Evolutionary conservation across 1,140 invertebrate genomes (phyloP).

Genomic region (Pseudachorutes palmiensis): DNA sequence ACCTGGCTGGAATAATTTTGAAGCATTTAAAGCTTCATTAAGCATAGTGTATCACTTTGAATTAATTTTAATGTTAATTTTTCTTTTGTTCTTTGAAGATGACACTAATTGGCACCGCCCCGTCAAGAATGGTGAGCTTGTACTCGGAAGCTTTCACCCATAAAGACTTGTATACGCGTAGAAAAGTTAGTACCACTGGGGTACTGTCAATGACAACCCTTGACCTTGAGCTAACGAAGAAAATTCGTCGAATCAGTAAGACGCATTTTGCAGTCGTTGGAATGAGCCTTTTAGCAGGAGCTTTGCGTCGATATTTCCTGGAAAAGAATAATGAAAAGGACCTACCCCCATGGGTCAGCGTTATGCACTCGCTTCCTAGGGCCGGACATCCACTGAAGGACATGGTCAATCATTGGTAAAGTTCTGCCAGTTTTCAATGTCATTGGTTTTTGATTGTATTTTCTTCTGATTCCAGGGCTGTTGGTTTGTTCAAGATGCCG

Average conservation of each 20-base stretch:
- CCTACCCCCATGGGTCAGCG: slow-evolving; percentile 20
- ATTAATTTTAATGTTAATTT: background rate
- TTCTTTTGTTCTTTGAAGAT: slow-evolving; percentile 16
- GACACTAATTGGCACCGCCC: slow-evolving; percentile 12
- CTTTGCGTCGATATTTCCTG: slow-evolving; percentile 25
- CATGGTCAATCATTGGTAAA: slow-evolving; percentile 36
- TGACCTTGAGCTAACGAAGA: slow-evolving; percentile 22
- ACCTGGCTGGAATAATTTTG: no score
- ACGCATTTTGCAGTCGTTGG: slow-evolving; percentile 37
- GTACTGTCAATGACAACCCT: slow-evolving; percentile 29
- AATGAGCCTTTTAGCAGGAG: slow-evolving; percentile 34
- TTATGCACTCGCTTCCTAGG: slow-evolving; percentile 36
- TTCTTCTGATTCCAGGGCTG: slow-evolving; percentile 23
- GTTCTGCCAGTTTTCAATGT: background rate
- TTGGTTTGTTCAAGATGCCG: slow-evolving; percentile 37
- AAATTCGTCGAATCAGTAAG: slow-evolving; percentile 20
- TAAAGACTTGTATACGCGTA: slow-evolving; percentile 28
- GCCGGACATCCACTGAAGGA: slow-evolving; percentile 30
- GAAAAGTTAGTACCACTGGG: slow-evolving; percentile 29
- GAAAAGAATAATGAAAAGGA: slow-evolving; percentile 3
- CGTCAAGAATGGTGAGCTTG: slow-evolving; percentile 16
- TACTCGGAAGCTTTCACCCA: slow-evolving; percentile 30
- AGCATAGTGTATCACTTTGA: no score
- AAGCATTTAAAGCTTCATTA: no score
- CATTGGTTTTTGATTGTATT: background rate